These are phyloP conservation scores for Rhyzopertha dominica DNA, from an alignment of 1,140 invertebrate species.

Conservation along the genomic window DNA sequence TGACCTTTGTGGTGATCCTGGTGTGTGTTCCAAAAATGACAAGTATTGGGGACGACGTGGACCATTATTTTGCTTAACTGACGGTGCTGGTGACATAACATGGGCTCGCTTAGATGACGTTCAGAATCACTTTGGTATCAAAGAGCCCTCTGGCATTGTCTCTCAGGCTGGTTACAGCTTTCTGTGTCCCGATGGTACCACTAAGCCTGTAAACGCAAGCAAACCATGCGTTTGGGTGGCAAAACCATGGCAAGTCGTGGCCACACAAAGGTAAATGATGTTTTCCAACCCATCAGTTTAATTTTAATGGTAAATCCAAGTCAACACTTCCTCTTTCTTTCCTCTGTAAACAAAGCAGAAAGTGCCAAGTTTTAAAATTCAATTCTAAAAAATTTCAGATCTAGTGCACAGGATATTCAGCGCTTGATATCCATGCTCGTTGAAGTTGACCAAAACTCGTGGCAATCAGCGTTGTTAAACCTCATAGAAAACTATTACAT, in stretches of 20 bases:
- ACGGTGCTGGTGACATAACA: slow-evolving; percentile 70
- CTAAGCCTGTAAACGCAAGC: slow-evolving; percentile 52
- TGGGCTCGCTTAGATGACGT: slow-evolving; percentile 69
- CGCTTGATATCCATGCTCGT: slow-evolving; percentile 47
- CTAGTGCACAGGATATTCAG: slow-evolving; percentile 54
- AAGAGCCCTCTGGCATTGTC: slow-evolving; percentile 37
- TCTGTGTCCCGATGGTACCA: slow-evolving; percentile 76
- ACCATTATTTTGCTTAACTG: slow-evolving; percentile 70
- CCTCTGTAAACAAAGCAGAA: no score
- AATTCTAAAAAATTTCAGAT: slow-evolving; percentile 42
- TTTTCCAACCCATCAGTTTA: not conserved
- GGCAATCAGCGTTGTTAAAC: slow-evolving; percentile 51
- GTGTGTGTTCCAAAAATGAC: slow-evolving; percentile 61
- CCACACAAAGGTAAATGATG: slow-evolving; percentile 51
- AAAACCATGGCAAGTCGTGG: slow-evolving; percentile 67
- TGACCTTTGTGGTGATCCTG: slow-evolving; percentile 58
- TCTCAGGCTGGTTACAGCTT: slow-evolving; percentile 57
- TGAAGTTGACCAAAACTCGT: slow-evolving; percentile 41
- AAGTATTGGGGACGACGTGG: slow-evolving; percentile 77
- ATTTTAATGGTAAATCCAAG: not conserved
- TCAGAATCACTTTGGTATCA: slow-evolving; percentile 58
- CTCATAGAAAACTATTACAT: slow-evolving; percentile 51
- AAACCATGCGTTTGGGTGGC: slow-evolving; percentile 71
- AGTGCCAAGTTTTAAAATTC: no score
- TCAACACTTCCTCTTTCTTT: slow-evolving; percentile 2